Conservation (phyloP, 1,140 invertebrate species). For the Leptinotarsa lineolata region DNA sequence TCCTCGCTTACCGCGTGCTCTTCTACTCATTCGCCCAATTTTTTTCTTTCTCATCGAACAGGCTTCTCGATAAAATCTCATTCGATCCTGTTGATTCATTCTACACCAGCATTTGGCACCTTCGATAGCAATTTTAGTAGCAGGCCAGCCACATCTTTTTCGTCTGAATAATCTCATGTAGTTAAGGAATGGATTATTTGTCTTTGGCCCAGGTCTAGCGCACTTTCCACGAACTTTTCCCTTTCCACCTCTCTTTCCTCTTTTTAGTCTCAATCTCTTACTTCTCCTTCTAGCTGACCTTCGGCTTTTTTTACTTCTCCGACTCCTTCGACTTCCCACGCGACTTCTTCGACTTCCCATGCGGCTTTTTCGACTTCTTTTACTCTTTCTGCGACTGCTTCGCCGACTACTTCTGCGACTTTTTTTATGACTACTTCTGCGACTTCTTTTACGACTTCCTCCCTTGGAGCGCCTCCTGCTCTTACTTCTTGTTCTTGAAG, state of each 20-base stretch:
- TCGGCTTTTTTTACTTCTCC: constrained; percentile 15
- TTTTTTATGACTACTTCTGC: not conserved
- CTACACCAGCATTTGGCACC: constrained; percentile 44
- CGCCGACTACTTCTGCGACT: not conserved
- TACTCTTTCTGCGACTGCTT: constrained; percentile 9
- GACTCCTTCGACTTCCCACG: constrained; percentile 24
- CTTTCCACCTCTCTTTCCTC: constrained; percentile 4
- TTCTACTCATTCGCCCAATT: not conserved
- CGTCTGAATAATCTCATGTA: constrained; percentile 31
- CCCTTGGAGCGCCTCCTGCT: not conserved
- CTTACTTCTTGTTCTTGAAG: no score
- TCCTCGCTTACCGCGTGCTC: constrained; percentile 19
- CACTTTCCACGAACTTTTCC: constrained; percentile 22
- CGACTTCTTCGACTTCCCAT: constrained; percentile 19
- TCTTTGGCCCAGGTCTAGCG: constrained; percentile 28
- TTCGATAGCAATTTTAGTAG: constrained; percentile 39
- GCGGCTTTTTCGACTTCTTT: constrained; percentile 20
- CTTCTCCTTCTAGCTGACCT: constrained; percentile 9
- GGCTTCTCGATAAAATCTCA: constrained; percentile 34
- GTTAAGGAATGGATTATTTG: constrained; percentile 35
- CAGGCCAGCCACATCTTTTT: constrained; percentile 36
- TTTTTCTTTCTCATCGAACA: constrained; percentile 28
- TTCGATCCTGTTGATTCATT: constrained; percentile 33
- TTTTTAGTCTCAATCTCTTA: constrained; percentile 7
- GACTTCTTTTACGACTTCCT: not conserved